Evolutionary conservation across 2,888 invertebrate species (phyloP), one percentile per base, ranked within the genome.

Genomic region (Drosophila infuscata): DNA sequence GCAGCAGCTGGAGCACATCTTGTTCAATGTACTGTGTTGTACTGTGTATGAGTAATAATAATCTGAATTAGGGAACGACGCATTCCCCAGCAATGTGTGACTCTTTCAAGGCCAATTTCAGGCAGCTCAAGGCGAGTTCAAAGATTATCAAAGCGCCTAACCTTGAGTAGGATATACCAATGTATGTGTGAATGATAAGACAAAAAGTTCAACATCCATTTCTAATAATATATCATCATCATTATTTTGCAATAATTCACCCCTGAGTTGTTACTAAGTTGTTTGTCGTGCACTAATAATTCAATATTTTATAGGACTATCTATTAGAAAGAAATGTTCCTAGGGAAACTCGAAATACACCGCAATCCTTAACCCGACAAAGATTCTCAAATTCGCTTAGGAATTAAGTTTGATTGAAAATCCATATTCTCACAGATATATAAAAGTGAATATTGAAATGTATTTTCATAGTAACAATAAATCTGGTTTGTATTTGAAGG

Each of bases 1-100:
- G 70, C 60, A 25, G 25, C 25, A 78, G 70, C 60, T 79, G 76
- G 20, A 62, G 20, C 46, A 66, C 62, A 76, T 68, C 33, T 67
- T 58, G 63, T 11, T 15, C 29, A 60, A 43, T 54, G 38, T 59
- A 60, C 25, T 57, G 57, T 30, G 30, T 43, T 54, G 49, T 25
- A 29, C 36, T 32, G 54, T 11, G 9, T 60, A 20, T 53, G n/a
- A 58, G 51, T 63, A 70, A 49, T 38, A 20, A 25, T 53, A 49
- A 52, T 43, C 38, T 57, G 51, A 62, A 62, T 74, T 74, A 35
- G 35, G 62, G 11, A 52, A 41, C 51, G 20, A 35, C 58, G 36
- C 41, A 15, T 0, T 11, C 3, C 25, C 9, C 53, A 6, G 15
- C 30, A 41, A 15, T 41, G 32, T 43, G 20, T 33, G 35, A 30